Percentiles rank a stretch among this genome's conserved stretches.
Evolutionary conservation across 92 coral and sea anemone species (phyloP).

Genomic region (Desmophyllum pertusum): DNA sequence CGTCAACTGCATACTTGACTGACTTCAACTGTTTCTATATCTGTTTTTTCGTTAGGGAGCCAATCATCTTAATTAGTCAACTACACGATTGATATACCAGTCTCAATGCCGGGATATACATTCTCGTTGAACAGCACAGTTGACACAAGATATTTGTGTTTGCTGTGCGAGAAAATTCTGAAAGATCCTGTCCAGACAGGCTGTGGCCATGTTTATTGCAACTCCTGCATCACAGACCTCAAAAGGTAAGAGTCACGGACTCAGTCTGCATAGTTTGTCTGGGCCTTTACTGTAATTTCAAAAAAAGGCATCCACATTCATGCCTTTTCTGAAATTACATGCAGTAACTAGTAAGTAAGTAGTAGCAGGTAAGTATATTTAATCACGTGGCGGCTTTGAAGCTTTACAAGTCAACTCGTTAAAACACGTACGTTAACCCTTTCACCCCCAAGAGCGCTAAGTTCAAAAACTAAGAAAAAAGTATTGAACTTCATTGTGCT

Average conservation of each 20-base stretch:
- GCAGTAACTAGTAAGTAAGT: too few relatives aligned
- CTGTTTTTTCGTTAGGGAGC: neutral
- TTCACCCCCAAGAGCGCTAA: too few relatives aligned
- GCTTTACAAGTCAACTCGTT: too few relatives aligned
- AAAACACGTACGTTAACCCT: too few relatives aligned
- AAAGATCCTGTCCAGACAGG: conserved; percentile 45
- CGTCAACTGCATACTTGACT: neutral
- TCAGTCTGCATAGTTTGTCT: neutral
- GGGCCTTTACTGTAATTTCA: neutral
- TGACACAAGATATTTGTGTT: conserved; percentile 32
- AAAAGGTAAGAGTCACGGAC: too few relatives aligned
- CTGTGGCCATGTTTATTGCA: conserved; percentile 48
- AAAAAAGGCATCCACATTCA: too few relatives aligned
- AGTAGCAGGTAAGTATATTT: too few relatives aligned
- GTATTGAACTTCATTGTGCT: too few relatives aligned
- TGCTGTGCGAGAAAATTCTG: conserved; percentile 15
- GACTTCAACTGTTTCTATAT: neutral
- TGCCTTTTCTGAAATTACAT: too few relatives aligned
- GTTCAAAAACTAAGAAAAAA: too few relatives aligned
- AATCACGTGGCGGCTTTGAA: too few relatives aligned
- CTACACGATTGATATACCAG: neutral
- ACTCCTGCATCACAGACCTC: conserved; percentile 25
- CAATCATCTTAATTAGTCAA: neutral
- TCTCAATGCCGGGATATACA: conserved; percentile 24
- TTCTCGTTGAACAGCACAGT: neutral